A percentile compares a stretch with the other conserved stretches of the same genome.
These are phyloP conservation scores for Bilobella aurantiaca DNA, from an alignment of 1,140 invertebrate species.

Conservation along the genomic window DNA sequence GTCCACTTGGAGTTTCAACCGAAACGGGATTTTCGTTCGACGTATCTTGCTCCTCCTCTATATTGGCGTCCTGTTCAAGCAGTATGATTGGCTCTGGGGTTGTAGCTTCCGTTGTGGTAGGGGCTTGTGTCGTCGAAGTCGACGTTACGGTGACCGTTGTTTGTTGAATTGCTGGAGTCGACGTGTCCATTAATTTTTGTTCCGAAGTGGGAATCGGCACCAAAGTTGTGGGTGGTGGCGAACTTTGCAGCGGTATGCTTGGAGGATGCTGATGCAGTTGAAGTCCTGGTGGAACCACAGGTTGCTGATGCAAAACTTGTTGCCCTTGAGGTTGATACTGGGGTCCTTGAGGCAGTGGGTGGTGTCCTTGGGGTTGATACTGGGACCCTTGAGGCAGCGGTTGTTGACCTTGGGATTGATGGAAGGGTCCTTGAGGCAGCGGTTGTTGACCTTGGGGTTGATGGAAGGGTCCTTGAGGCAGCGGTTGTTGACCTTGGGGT, in stretches of 20 bases:
- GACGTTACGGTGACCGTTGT: neutral
- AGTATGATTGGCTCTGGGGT: neutral
- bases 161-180: neutral
- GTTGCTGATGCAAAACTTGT: too few relatives aligned
- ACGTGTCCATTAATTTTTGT: too few relatives aligned
- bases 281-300: too few relatives aligned
- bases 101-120: neutral
- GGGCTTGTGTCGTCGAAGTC: slow-evolving; percentile 7
- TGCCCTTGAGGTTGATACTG: too few relatives aligned
- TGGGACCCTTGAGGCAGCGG: neutral
- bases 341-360: neutral
- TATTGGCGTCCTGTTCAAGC: neutral
- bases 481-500: neutral
- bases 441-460: neutral
- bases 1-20: neutral
- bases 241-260: neutral
- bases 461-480: neutral
- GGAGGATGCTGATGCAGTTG: neutral
- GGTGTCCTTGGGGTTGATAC: neutral
- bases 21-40: neutral
- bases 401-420: neutral
- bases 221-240: neutral
- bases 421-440: neutral
- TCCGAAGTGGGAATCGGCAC: neutral
- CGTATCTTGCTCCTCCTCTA: neutral